Base-by-base conservation (phyloP, 2,113 vertebrate species). In the Oceanites oceanicus region DNA sequence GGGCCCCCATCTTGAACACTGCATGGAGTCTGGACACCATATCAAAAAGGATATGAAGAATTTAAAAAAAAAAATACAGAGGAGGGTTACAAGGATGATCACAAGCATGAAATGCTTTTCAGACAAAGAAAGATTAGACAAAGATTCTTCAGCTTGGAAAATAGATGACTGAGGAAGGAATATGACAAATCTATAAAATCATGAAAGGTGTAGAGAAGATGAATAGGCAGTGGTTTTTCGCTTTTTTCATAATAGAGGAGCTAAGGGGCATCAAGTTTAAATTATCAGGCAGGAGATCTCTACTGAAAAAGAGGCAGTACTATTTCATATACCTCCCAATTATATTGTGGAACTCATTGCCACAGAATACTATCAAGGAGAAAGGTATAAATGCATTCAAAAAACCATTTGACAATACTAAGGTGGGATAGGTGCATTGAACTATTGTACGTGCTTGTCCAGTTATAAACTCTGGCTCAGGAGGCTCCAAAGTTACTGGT, bases 71-170 rank as follows among this genome's bases (percentile, higher is more conserved):
- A 94, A 87, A 70, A 40, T n/a, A 89, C 47, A 91, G 89, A 95
- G 68, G 80, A 94, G 86, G 72, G 55, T 81, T 94, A 34, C 86
- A 27, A 89, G 52, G 73, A 59, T 81, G 89, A 91, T 95, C 89
- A 94, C 89, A 94, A 84, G 55, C 86, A 89, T 77, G 84, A 96
- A 89, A 89, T 96, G 52, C 80, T 95, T 92, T 94, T 89, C 95
- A 84, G 83, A 59, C 59, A 97, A 92, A 95, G 83, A 76, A 92
- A 94, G 94, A 88, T 88, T 88, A 96, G 92, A 93, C 88, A 91
- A 93, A 93, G 88, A 72, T 93, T 93, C 88, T 94, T 95, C 70
- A 92, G 79, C 72, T 94, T 94, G 86, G 88, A 84, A 95, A 88
- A 89, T 58, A 95, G 94, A 68, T 92, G 82, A 38, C 81, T 94